Evolutionary conservation across 1,140 invertebrate species (phyloP).

Genomic region (Artemia franciscana): DNA sequence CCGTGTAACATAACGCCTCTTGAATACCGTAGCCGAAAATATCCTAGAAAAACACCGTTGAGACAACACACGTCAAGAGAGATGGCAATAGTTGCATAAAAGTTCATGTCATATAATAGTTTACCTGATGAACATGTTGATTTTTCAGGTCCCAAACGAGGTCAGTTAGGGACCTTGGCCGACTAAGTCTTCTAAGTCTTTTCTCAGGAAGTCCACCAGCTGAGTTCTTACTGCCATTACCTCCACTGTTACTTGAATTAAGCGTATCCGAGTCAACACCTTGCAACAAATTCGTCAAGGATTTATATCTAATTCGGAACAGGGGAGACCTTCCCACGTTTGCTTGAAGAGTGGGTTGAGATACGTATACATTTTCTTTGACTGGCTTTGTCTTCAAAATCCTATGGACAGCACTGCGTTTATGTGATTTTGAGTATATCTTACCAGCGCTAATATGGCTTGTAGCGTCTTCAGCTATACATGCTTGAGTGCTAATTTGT

Average conservation of each 20-base stretch:
- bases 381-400: not conserved
- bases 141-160: slow-evolving; percentile 41
- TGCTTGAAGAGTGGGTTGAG: not conserved
- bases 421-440: not conserved
- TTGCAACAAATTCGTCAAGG: slow-evolving; percentile 47
- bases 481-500: not conserved
- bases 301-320: slow-evolving; percentile 60
- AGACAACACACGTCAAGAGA: too few species aligned
- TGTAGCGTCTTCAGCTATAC: not conserved
- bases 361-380: not conserved
- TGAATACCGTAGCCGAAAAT: too few species aligned
- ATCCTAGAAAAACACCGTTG: too few species aligned
- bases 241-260: slow-evolving; percentile 65
- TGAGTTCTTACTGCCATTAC: slow-evolving; percentile 17
- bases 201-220: slow-evolving; percentile 45
- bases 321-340: slow-evolving; percentile 31
- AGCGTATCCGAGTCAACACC: slow-evolving; percentile 57
- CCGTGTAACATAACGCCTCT: too few species aligned
- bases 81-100: too few species aligned
- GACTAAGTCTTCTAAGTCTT: slow-evolving; percentile 24
- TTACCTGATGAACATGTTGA: not conserved
- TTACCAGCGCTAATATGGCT: not conserved
- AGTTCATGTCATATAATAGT: too few species aligned
- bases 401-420: not conserved
- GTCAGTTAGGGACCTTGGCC: slow-evolving; percentile 56